Base-by-base conservation (phyloP, 2,888 invertebrate genomes). In the Chaetogeoica ovagalla region DNA sequence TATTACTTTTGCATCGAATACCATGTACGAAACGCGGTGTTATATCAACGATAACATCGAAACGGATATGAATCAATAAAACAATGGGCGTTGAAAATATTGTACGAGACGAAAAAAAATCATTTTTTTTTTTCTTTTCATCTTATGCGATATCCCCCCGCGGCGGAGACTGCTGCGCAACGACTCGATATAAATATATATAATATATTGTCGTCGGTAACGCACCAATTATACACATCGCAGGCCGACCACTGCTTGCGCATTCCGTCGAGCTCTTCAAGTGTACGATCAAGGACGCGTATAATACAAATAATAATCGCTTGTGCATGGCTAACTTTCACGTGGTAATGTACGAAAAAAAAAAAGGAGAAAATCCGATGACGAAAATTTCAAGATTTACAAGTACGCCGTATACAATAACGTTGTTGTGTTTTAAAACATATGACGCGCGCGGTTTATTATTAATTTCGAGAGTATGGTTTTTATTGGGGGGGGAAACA, bases 231-330 rank as follows among this genome's bases (percentile, higher is more conserved):
- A 30, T 30, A 30, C 30, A n/a, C n/a, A n/a, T 11, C 4, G 43
- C 19, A 21, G 66, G 13, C 15, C 66, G 39, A 13, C 48, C 39
- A 39, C 23, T 23, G 48, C 8, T n/a, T 13, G 48, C n/a, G 23
- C 57, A 66, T 65, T 74, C 63, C 37, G 37, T 0, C 17, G 3
- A 39, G 57, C 66, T 39, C 39, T 65, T 75, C 74, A 75, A 75
- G 74, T 66, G 74, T 75, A 75, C 19, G 74, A 75, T 75, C 65
- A 65, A 75, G 65, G 65, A 75, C 39, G 19, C 23, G 19, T n/a
- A 17, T 59, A 55, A 68, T 23, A 23, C 15, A 9, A 37, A 30
- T 11, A 7, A 9, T 65, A 65, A 57, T 75, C 66, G 57, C 13
- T 2, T 13, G 30, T 1, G n/a, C 55, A 55, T 17, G 37, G 63